Evolutionary conservation across 2,888 invertebrate species (phyloP).

Genomic region (Muschampia plurimacula): DNA sequence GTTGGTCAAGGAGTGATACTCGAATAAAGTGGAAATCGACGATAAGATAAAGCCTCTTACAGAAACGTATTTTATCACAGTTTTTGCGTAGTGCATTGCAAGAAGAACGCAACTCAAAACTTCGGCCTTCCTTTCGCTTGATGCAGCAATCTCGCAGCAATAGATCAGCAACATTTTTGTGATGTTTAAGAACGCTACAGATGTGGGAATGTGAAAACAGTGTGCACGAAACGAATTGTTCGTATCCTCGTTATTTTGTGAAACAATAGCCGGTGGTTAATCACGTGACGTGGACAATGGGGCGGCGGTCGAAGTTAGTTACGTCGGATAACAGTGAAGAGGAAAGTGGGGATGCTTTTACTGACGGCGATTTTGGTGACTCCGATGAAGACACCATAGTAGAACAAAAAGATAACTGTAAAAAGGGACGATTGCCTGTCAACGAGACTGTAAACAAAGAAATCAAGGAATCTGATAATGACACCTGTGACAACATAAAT

Average conservation of each 20-base stretch:
- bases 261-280: slow-evolving; percentile 48
- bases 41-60: slow-evolving; percentile 71
- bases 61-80: slow-evolving; percentile 63
- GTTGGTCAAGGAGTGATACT: slow-evolving; percentile 61
- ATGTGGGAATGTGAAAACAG: slow-evolving; percentile 66
- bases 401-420: slow-evolving; percentile 55
- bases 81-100: slow-evolving; percentile 59
- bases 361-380: slow-evolving; percentile 78
- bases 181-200: slow-evolving; percentile 43
- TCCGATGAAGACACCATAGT: slow-evolving; percentile 70
- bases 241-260: slow-evolving; percentile 59
- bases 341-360: slow-evolving; percentile 77
- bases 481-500: slow-evolving; percentile 25
- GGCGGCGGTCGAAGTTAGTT: slow-evolving; percentile 63
- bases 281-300: slow-evolving; percentile 61
- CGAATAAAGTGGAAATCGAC: slow-evolving; percentile 68
- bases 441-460: slow-evolving; percentile 72
- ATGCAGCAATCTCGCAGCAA: slow-evolving; percentile 53
- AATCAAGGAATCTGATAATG: slow-evolving; percentile 48
- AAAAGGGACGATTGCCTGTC: slow-evolving; percentile 57
- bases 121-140: slow-evolving; percentile 67
- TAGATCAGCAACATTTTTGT: slow-evolving; percentile 51
- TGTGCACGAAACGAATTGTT: slow-evolving; percentile 52
- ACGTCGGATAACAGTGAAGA: slow-evolving; percentile 76
- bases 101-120: slow-evolving; percentile 58